These are phyloP conservation scores for Danaus plexippus DNA, from an alignment of 1,140 invertebrate species.

Conservation along the genomic window DNA sequence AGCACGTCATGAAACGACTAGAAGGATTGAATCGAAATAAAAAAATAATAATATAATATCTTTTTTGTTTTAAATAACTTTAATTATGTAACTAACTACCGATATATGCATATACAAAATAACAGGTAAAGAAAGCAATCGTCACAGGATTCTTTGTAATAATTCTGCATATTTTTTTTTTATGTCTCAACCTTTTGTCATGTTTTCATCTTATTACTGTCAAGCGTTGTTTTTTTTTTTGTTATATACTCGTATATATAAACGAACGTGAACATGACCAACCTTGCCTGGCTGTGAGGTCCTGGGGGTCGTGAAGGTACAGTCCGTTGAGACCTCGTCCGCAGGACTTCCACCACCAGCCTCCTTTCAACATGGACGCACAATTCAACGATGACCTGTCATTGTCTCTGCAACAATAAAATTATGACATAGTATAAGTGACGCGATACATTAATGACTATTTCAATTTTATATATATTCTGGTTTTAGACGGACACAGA, in stretches of 20 bases:
- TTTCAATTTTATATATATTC: conserved; percentile 1
- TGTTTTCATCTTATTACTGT: no score
- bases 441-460: not conserved
- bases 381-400: conserved; percentile 92
- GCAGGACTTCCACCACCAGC: conserved; percentile 96
- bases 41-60: not conserved
- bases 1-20: no score
- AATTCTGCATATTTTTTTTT: no score
- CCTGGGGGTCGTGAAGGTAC: conserved; percentile 89
- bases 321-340: conserved; percentile 89
- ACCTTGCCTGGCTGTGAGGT: conserved; percentile 91
- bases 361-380: conserved; percentile 92
- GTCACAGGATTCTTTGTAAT: no score
- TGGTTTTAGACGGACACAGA: not conserved
- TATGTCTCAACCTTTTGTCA: no score
- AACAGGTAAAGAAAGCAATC: no score
- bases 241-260: no score
- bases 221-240: no score
- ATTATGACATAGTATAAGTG: not conserved
- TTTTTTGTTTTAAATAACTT: no score
- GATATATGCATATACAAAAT: no score
- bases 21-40: conserved; percentile 7
- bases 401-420: conserved; percentile 79
- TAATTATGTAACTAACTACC: no score
- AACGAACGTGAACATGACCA: not conserved